These are phyloP conservation scores for Malthinus flaveolus DNA, from an alignment of 2,888 invertebrate species.

Conservation along the genomic window DNA sequence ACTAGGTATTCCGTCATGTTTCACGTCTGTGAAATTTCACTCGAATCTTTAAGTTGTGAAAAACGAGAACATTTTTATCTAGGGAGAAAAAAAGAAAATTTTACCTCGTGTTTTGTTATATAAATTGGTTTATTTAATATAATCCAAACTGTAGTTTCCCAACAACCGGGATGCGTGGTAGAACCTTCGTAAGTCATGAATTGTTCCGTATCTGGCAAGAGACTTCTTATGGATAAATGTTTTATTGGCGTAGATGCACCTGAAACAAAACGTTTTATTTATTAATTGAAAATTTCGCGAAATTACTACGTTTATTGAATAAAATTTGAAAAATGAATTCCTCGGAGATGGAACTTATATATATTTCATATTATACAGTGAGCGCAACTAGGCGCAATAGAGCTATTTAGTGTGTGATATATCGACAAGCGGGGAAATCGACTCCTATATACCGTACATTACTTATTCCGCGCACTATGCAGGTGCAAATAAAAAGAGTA, in stretches of 20 bases:
- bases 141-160: slow-evolving; percentile 99
- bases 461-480: slow-evolving; percentile 16
- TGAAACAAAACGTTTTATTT: slow-evolving; percentile 51
- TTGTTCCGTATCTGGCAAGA: slow-evolving; percentile 89
- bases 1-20: too few species aligned
- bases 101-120: slow-evolving; percentile 93
- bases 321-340: slow-evolving; percentile 14
- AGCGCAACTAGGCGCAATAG: slow-evolving; percentile 26
- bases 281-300: slow-evolving; percentile 9
- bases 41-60: not conserved
- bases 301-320: slow-evolving; percentile 3
- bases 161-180: slow-evolving; percentile 96
- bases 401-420: slow-evolving; percentile 27
- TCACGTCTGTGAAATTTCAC: too few species aligned
- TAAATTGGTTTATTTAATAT: slow-evolving; percentile 97
- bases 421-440: slow-evolving; percentile 30
- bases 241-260: slow-evolving; percentile 82
- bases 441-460: not conserved
- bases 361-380: slow-evolving; percentile 7
- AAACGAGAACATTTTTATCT: not conserved
- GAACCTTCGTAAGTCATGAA: slow-evolving; percentile 99
- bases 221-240: slow-evolving; percentile 80
- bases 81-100: slow-evolving; percentile 31
- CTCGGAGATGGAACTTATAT: slow-evolving; percentile 18
- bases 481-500: slow-evolving; percentile 27